A percentile compares a stretch with the other conserved stretches of the same genome.
Evolutionary conservation across 2,888 invertebrate genomes (phyloP).

Genomic region (Automeris io): DNA sequence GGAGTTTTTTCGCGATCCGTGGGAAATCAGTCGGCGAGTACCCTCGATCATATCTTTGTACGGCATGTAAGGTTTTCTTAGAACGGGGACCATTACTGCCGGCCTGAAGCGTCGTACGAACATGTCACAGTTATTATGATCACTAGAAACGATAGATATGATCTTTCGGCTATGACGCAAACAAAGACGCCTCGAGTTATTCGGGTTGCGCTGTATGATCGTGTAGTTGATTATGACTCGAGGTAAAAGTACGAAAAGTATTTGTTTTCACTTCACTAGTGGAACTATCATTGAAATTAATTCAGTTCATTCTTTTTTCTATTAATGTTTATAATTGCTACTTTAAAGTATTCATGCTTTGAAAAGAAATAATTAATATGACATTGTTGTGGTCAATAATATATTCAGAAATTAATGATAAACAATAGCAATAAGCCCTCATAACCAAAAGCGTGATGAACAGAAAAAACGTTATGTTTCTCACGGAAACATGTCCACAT

Average conservation of each 20-base stretch:
- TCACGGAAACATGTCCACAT: slow-evolving; percentile 56
- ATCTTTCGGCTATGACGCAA: slow-evolving; percentile 65
- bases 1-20: slow-evolving; percentile 62
- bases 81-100: slow-evolving; percentile 66
- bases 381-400: neutral
- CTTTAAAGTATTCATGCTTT: too few relatives aligned
- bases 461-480: slow-evolving; percentile 46
- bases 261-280: slow-evolving; percentile 6
- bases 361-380: too few relatives aligned
- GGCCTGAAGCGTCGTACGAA: slow-evolving; percentile 62
- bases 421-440: too few relatives aligned
- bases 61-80: slow-evolving; percentile 63
- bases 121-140: slow-evolving; percentile 76
- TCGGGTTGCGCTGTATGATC: slow-evolving; percentile 47
- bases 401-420: too few relatives aligned
- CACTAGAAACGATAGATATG: slow-evolving; percentile 67
- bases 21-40: slow-evolving; percentile 50
- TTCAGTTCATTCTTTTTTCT: too few relatives aligned
- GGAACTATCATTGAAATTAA: too few relatives aligned
- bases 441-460: slow-evolving; percentile 9
- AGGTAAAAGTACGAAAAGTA: slow-evolving; percentile 16
- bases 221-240: slow-evolving; percentile 40
- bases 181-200: slow-evolving; percentile 42
- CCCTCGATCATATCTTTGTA: slow-evolving; percentile 63
- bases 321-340: too few relatives aligned